These are phyloP conservation scores for Poeciliopsis retropinna DNA, from an alignment of 2,113 vertebrate species.

Conservation along the genomic window DNA sequence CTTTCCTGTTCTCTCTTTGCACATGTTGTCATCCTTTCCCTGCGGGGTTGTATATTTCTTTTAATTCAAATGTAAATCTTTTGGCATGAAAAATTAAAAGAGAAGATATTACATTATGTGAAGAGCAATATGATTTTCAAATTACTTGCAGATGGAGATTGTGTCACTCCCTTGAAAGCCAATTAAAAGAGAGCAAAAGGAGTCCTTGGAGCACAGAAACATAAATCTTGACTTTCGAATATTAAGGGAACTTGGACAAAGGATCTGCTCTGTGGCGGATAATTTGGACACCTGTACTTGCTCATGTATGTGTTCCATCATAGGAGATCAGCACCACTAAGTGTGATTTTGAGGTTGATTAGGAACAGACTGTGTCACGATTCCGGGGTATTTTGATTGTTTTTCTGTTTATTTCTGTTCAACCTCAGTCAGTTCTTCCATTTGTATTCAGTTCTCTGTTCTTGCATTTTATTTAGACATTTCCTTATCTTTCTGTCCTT, in stretches of 20 bases:
- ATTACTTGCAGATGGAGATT: constrained; percentile 8
- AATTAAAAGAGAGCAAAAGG: background rate
- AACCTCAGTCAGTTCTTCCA: too few relatives aligned
- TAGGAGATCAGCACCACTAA: constrained; percentile 48
- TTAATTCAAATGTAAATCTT: constrained; percentile 17
- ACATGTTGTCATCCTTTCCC: constrained; percentile 29
- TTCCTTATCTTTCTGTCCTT: too few relatives aligned
- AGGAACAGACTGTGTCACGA: constrained; percentile 56
- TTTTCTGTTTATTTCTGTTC: too few relatives aligned
- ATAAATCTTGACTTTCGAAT: background rate
- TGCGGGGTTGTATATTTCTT: constrained; percentile 16
- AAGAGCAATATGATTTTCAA: background rate
- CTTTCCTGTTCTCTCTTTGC: constrained; percentile 9
- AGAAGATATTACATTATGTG: constrained; percentile 1
- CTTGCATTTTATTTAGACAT: too few relatives aligned
- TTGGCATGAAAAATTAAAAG: constrained; percentile 1
- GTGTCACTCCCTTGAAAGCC: background rate
- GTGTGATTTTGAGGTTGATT: constrained; percentile 66
- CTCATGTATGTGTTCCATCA: constrained; percentile 37
- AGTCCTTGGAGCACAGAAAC: background rate
- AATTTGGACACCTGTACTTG: constrained; percentile 21
- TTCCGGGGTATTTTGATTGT: too few relatives aligned
- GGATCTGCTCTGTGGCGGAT: constrained; percentile 2
- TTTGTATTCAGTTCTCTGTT: too few relatives aligned
- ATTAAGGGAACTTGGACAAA: background rate